Conservation (phyloP, 2,888 invertebrate species). For the Serripes groenlandicus region DNA sequence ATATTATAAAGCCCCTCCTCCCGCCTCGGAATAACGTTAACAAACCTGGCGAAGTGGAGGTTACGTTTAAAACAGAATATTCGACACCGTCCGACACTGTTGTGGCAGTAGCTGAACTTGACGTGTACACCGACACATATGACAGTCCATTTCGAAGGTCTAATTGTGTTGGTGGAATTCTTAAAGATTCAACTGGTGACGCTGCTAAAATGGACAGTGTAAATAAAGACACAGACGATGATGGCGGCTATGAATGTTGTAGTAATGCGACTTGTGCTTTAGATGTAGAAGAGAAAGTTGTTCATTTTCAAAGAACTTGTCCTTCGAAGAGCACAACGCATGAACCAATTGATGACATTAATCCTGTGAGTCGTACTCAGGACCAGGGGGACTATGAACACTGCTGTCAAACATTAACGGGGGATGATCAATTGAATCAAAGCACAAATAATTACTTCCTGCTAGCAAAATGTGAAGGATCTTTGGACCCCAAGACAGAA, state of each 20-base stretch:
- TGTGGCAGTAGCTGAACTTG: background rate
- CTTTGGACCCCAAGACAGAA: background rate
- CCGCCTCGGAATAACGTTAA: background rate
- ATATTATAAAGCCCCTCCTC: background rate
- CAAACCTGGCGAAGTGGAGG: background rate
- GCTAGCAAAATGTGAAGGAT: background rate
- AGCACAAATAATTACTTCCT: background rate
- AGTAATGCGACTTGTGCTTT: background rate
- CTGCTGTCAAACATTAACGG: too few species aligned
- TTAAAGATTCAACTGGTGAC: background rate
- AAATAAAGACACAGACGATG: background rate
- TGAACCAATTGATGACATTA: background rate
- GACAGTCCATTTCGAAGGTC: constrained; percentile 8
- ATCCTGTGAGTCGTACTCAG: background rate
- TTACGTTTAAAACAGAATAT: background rate
- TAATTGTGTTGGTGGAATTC: too few species aligned
- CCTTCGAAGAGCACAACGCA: background rate
- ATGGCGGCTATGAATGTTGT: background rate
- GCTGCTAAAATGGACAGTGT: background rate
- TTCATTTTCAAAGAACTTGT: background rate
- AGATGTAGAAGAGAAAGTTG: background rate
- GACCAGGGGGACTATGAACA: background rate
- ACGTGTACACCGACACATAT: constrained; percentile 12
- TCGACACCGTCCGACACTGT: constrained; percentile 1
- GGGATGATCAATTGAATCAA: background rate